Evolutionary conservation across 2,797 vertebrate genomes (phyloP).

Genomic region (Phyllotis vaccarum): DNA sequence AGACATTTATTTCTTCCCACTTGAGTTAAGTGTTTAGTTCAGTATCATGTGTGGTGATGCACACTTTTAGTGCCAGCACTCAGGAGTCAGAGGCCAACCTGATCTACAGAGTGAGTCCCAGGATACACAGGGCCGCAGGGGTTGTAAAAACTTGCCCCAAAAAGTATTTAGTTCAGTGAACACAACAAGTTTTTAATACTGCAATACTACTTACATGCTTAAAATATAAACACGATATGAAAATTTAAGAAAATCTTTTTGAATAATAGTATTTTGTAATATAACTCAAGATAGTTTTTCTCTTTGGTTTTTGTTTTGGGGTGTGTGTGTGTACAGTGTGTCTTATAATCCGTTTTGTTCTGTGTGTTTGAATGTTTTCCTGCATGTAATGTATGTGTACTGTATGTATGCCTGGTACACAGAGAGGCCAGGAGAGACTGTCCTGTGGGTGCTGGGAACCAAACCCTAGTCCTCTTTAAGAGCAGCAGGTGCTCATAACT

Average conservation of each 20-base stretch:
- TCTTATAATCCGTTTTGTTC: neutral
- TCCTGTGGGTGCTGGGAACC: neutral
- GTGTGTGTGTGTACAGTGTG: neutral
- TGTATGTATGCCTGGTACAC: neutral
- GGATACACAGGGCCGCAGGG: neutral
- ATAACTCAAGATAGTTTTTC: constrained; percentile 39
- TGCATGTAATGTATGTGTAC: neutral
- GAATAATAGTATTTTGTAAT: neutral
- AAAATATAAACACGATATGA: neutral
- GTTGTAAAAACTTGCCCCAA: neutral
- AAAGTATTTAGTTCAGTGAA: neutral
- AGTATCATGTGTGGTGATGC: neutral
- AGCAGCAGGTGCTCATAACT: neutral
- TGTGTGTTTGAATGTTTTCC: neutral
- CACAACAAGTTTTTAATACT: constrained; percentile 38
- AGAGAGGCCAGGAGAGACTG: neutral
- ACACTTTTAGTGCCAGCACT: neutral
- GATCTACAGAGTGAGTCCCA: neutral
- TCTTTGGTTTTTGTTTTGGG: neutral
- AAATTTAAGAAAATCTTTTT: constrained; percentile 46
- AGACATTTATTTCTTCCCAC: neutral
- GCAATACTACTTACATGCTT: neutral
- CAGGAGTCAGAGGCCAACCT: neutral
- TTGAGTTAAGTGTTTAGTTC: constrained; percentile 6
- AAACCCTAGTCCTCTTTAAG: neutral